Base-by-base conservation (phyloP, 2,113 vertebrate genomes). In the Astur gentilis region DNA sequence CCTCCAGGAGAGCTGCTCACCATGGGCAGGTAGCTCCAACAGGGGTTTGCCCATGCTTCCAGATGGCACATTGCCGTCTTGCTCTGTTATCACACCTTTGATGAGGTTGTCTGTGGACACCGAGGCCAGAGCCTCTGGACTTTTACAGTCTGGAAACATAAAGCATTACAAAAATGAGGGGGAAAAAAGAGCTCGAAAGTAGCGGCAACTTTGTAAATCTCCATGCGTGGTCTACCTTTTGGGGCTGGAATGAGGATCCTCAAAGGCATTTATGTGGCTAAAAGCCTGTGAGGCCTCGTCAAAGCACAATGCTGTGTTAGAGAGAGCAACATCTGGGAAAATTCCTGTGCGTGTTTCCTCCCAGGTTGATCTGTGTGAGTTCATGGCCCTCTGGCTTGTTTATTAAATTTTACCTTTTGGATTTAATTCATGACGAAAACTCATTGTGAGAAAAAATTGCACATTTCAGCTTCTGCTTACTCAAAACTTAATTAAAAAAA, bases 371-470 rank as follows among this genome's bases (percentile, higher is more conserved):
- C n/a, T 38, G 40, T 2, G 11, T 60, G 62, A 32, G 20, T 83
- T 96, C 93, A 94, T 5, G 9, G 62, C 19, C 23, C 47, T 66
- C 42, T 77, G 66, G 42, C 42, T 83, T 93, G 7, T 87, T 80
- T 70, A 85, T 71, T 93, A 54, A 72, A 73, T 93, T 85, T 76
- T 70, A 44, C 20, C 36, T 95, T 93, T 36, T 29, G 34, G 13
- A 62, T 95, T 90, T 44, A 83, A 86, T 78, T 71, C 9, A 34
- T 84, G 0, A 2, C 3, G 12, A 69, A 92, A 67, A 38, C 11
- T 78, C 16, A 32, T 23, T 52, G 42, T 36, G 25, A 86, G 45
- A 11, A 55, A n/a, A 69, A 47, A 62, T 29, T 2, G 3, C 7
- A 11, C 14, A 29, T 57, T 22, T 86, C 13, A 5, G 10, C 50